Percentiles rank a stretch among this genome's conserved stretches.
These are phyloP conservation scores for Myrmecophaga tridactyla DNA, from an alignment of 2,113 vertebrate species.

Conservation along the genomic window DNA sequence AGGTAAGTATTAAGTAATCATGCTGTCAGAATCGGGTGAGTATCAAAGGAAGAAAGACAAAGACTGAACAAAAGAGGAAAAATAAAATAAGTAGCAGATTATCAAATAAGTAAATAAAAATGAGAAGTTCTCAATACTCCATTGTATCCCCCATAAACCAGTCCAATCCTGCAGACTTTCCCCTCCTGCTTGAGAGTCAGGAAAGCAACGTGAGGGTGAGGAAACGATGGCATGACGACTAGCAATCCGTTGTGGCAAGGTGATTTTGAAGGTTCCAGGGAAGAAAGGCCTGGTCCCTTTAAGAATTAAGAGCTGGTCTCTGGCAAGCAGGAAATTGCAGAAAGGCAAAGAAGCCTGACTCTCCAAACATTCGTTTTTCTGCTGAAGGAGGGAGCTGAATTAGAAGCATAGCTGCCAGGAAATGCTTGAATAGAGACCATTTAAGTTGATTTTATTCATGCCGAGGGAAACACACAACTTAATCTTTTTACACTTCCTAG, in stretches of 20 bases:
- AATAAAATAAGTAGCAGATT: conserved; percentile 78
- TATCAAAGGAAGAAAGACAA: conserved; percentile 82
- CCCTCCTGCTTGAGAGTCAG: conserved; percentile 25
- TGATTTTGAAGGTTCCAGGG: not conserved
- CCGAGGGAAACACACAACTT: conserved; percentile 62
- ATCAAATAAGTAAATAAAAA: conserved; percentile 78
- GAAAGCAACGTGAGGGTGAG: conserved; percentile 61
- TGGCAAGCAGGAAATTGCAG: conserved; percentile 45
- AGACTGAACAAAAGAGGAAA: conserved; percentile 75
- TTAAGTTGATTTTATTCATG: conserved; percentile 67
- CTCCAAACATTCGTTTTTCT: conserved; percentile 62
- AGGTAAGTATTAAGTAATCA: conserved; percentile 88
- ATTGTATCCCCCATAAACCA: conserved; percentile 61
- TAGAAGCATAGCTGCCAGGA: conserved; percentile 58
- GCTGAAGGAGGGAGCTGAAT: conserved; percentile 61
- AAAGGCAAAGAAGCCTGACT: conserved; percentile 60
- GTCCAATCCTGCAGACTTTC: conserved; percentile 51
- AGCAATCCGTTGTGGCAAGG: not conserved
- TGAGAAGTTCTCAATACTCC: conserved; percentile 67
- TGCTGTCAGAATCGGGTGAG: conserved; percentile 82
- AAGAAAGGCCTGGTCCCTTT: conserved; percentile 67
- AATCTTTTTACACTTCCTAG: conserved; percentile 55
- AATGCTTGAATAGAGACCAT: conserved; percentile 65
- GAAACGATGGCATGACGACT: not conserved
- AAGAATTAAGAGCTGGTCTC: conserved; percentile 66